Evolutionary conservation across 2,888 invertebrate species (phyloP), one percentile per base, ranked within the genome.

Genomic region (Meandrusa payeni): DNA sequence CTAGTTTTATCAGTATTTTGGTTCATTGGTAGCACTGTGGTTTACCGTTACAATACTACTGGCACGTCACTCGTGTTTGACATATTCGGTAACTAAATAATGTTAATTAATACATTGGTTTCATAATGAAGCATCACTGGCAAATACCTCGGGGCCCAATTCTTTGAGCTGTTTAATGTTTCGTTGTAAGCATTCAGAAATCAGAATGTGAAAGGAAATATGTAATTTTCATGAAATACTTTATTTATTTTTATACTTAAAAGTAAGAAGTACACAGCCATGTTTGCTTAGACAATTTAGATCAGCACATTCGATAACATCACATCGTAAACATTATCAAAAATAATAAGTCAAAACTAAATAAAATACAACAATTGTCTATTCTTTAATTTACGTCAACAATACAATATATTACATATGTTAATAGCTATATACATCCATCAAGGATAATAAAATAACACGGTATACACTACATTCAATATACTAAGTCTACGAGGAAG

Each of bases 261-360:
- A 64, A 59, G 61, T 76, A 76, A 65, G 69, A 85, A 83, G 78
- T 83, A 85, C 85, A 86, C 85, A 86, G 85, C 85, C 85, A 74
- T 82, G 73, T 73, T 75, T 69, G 64, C 69, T 60, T 71, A 58
- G 33, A 26, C 11, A 46, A 37, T 42, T 45, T 28, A 19, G 12
- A 36, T 29, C 17, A 29, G 20, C 20, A 36, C 41, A 42, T 37
- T 42, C 36, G 33, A 50, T 37, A 34, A 46, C 11, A 19, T 29
- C 27, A 36, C 22, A 31, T 28, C 15, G 1, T 19, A n/a, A 5
- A 2, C 27, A 3, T 33, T 6, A n/a, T 13, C 12, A 28, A 33
- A 15, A 15, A 19, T 23, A 12, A 22, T n/a, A 22, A 28, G 9
- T 31, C 17, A 32, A 28, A 37, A 32, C 20, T 24, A 33, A 13